These are phyloP conservation scores for Epinephelus coioides DNA, from an alignment of 2,797 vertebrate species.

Conservation along the genomic window DNA sequence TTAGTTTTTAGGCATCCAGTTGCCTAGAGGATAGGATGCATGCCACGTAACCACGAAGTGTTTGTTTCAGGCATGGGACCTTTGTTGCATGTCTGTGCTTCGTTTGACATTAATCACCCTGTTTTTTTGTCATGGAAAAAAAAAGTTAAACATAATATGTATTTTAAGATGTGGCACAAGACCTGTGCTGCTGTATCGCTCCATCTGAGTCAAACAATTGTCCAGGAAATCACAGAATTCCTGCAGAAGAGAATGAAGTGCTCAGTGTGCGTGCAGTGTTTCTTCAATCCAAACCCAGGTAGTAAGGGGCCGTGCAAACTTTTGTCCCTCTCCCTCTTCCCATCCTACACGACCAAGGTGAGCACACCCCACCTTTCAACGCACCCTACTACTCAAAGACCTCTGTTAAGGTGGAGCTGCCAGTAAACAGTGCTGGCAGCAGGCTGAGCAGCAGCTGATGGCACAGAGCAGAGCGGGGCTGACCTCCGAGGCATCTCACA, in stretches of 20 bases:
- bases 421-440: slow-evolving; percentile 45
- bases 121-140: background rate
- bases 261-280: slow-evolving; percentile 5
- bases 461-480: slow-evolving; percentile 33
- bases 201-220: background rate
- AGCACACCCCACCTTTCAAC: slow-evolving; percentile 32
- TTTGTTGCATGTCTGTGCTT: background rate
- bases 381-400: slow-evolving; percentile 30
- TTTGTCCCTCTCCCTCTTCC: background rate
- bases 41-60: background rate
- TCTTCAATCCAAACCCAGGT: background rate
- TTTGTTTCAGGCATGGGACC: background rate
- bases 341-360: slow-evolving; percentile 20
- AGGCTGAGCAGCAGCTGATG: slow-evolving; percentile 60
- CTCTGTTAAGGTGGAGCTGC: slow-evolving; percentile 55
- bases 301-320: slow-evolving; percentile 1
- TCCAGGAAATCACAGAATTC: slow-evolving; percentile 9
- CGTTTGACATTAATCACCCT: background rate
- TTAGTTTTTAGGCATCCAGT: too few relatives aligned
- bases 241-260: background rate
- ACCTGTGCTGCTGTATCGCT: background rate
- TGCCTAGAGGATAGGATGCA: too few relatives aligned
- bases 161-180: background rate
- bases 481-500: slow-evolving; percentile 61
- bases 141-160: background rate